phyloP scores from a whole-genome alignment of 2,797 vertebrate species.

The Peromyscus eremicus region DNA sequence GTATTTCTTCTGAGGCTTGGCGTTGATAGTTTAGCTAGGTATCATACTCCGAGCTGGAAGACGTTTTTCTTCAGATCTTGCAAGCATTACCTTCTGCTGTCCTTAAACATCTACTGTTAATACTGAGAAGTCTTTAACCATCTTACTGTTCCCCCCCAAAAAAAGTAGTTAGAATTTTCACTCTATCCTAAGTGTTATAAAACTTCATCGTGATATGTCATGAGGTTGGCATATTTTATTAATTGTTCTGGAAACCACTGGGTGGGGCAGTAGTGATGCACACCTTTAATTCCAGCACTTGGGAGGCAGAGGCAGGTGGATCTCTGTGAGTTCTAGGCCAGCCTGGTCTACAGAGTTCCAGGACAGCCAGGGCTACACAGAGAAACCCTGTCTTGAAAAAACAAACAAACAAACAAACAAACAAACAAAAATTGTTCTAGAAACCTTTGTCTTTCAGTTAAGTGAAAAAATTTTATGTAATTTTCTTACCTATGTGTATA shows the following conservation, averaged over 20 bases:
- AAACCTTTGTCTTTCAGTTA: constrained; percentile 51
- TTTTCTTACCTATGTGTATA: neutral
- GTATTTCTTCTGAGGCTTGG: constrained; percentile 27
- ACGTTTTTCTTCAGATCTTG: constrained; percentile 21
- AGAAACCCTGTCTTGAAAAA: neutral
- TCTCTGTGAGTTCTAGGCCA: neutral
- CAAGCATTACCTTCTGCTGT: constrained; percentile 29
- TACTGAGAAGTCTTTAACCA: neutral
- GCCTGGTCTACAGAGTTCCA: neutral
- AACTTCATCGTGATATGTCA: neutral
- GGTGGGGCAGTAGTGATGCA: neutral
- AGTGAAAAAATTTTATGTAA: neutral
- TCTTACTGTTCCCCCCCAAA: neutral
- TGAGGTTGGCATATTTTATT: neutral
- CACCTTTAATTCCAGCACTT: neutral
- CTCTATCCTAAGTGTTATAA: constrained; percentile 7
- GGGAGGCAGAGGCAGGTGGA: neutral
- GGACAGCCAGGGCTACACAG: neutral
- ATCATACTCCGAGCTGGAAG: constrained; percentile 47
- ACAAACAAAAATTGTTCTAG: neutral
- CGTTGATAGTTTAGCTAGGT: constrained; percentile 52
- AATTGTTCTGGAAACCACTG: neutral
- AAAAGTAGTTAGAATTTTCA: constrained; percentile 45
- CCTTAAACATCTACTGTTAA: neutral
- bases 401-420: neutral